phyloP scores from a whole-genome alignment of 2,113 vertebrate genomes.

The Phodopus roborovskii region DNA sequence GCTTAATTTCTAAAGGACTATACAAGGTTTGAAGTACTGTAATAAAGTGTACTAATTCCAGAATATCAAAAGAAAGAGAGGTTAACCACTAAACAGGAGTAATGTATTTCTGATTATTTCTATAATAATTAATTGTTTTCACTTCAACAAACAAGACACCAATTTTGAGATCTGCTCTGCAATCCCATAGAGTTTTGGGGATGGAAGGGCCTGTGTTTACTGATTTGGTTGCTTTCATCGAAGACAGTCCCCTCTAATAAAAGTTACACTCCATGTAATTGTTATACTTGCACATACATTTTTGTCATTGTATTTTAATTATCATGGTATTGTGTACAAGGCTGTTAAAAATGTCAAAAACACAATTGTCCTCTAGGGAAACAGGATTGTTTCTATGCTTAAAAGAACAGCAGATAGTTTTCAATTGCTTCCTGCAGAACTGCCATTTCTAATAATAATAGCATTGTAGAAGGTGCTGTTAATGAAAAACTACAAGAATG shows the following conservation, averaged over 20 bases:
- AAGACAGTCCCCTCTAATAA: not conserved
- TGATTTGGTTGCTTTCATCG: not conserved
- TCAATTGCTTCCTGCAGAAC: conserved; percentile 76
- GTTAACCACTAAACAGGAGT: not conserved
- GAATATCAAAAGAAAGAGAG: not conserved
- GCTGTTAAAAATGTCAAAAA: conserved; percentile 47
- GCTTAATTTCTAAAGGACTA: not conserved
- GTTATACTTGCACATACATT: not conserved
- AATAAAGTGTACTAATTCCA: not conserved
- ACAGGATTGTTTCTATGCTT: not conserved
- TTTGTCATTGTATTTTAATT: conserved; percentile 37
- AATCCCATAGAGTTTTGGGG: not conserved
- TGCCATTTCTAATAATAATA: conserved; percentile 81
- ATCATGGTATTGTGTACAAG: not conserved
- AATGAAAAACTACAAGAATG: conserved; percentile 76
- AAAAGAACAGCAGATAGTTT: conserved; percentile 63
- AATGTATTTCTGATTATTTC: not conserved
- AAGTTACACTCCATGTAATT: not conserved
- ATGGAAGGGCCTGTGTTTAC: not conserved
- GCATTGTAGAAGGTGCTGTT: conserved; percentile 72
- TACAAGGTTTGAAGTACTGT: not conserved
- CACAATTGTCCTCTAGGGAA: conserved; percentile 7
- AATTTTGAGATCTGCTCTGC: not conserved
- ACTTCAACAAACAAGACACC: not conserved
- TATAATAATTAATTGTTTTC: not conserved